phyloP scores from a whole-genome alignment of 2,888 invertebrate species.

The Syrphus vitripennis region DNA sequence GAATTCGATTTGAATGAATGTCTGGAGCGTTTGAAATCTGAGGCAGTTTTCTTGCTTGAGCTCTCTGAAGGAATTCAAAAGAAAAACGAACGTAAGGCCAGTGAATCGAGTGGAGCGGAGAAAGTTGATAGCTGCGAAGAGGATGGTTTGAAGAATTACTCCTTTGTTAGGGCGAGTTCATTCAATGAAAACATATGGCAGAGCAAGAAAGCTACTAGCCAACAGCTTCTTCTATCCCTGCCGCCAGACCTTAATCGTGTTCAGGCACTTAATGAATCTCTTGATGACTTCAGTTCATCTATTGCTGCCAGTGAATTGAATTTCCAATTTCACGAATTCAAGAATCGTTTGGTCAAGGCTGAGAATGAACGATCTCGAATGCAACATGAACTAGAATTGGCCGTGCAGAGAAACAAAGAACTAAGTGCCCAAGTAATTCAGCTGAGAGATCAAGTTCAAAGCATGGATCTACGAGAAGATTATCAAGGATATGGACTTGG shows the following conservation, averaged over 20 bases:
- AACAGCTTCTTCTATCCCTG: slow-evolving; percentile 76
- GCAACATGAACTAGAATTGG: slow-evolving; percentile 84
- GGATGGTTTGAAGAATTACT: slow-evolving; percentile 75
- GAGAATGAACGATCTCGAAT: slow-evolving; percentile 81
- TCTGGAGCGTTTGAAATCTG: slow-evolving; percentile 85
- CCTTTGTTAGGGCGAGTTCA: slow-evolving; percentile 77
- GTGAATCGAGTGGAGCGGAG: slow-evolving; percentile 72
- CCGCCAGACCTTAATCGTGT: slow-evolving; percentile 78
- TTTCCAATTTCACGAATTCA: slow-evolving; percentile 84
- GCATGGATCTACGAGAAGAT: slow-evolving; percentile 82
- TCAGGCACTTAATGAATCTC: slow-evolving; percentile 57
- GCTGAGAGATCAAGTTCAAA: slow-evolving; percentile 81
- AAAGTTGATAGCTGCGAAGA: slow-evolving; percentile 73
- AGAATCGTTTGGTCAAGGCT: slow-evolving; percentile 80
- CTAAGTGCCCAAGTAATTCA: slow-evolving; percentile 82
- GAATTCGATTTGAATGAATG: slow-evolving; percentile 86
- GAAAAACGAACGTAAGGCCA: slow-evolving; percentile 71
- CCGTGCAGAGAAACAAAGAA: slow-evolving; percentile 84
- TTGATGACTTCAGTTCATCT: slow-evolving; percentile 72
- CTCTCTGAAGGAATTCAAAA: slow-evolving; percentile 81
- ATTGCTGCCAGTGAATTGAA: slow-evolving; percentile 79
- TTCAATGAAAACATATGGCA: slow-evolving; percentile 77
- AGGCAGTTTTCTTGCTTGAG: slow-evolving; percentile 87
- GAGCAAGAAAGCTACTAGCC: slow-evolving; percentile 31
- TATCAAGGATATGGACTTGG: slow-evolving; percentile 83